Conservation (phyloP, 92 coral and sea anemone genomes). For the Epizoanthus illoricatus region DNA sequence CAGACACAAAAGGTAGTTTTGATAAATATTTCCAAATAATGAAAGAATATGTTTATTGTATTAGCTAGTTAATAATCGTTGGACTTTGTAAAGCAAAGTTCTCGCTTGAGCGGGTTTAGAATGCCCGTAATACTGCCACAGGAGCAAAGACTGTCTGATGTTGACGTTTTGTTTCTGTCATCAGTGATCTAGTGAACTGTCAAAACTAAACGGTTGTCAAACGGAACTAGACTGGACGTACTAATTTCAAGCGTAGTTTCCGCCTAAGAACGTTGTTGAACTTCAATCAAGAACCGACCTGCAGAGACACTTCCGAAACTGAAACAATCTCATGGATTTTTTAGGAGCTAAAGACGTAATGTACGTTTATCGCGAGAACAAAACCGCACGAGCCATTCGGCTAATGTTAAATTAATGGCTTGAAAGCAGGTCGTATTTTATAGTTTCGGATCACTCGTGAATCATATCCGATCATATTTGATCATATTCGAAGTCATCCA, state of each 20-base stretch:
- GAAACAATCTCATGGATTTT: slow-evolving; percentile 25
- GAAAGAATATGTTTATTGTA: slow-evolving; percentile 19
- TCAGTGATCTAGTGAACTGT: slow-evolving; percentile 2
- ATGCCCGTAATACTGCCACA: neutral
- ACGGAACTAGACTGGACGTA: slow-evolving; percentile 8
- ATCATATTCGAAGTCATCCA: neutral
- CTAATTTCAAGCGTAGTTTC: slow-evolving; percentile 17
- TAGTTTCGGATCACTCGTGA: neutral
- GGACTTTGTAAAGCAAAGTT: neutral
- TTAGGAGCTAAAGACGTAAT: neutral
- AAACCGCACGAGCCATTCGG: neutral
- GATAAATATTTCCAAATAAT: neutral
- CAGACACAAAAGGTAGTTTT: slow-evolving; percentile 1
- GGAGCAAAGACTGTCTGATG: neutral
- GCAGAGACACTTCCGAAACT: slow-evolving; percentile 25
- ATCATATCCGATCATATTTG: neutral
- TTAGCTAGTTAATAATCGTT: neutral
- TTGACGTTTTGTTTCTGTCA: neutral
- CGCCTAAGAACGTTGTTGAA: slow-evolving; percentile 14
- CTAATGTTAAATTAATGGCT: neutral
- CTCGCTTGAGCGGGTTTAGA: slow-evolving; percentile 16
- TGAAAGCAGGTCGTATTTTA: neutral
- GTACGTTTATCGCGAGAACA: neutral
- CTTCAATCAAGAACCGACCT: neutral
- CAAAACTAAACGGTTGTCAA: slow-evolving; percentile 6